phyloP scores from a whole-genome alignment of 2,888 invertebrate genomes.

The Rambutsinella grinnellia region DNA sequence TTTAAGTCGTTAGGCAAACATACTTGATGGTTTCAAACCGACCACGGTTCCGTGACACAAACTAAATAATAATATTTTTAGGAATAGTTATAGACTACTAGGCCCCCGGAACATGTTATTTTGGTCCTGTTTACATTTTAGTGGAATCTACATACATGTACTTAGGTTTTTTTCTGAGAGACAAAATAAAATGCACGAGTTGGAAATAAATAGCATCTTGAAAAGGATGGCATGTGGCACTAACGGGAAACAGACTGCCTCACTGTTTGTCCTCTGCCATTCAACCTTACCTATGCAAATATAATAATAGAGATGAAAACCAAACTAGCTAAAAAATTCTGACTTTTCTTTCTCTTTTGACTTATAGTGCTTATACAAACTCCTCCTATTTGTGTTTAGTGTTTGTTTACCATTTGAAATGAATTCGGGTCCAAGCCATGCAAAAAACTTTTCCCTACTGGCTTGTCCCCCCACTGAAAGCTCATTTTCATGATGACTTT shows the following conservation, averaged over 20 bases:
- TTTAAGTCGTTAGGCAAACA: slow-evolving; percentile 26
- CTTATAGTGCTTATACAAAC: not conserved
- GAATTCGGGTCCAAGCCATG: not conserved
- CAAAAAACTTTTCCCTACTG: not conserved
- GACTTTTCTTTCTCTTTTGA: not conserved
- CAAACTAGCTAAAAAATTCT: not conserved
- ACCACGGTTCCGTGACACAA: slow-evolving; percentile 5
- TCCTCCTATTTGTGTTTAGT: not conserved
- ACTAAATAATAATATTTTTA: not conserved
- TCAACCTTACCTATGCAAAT: slow-evolving; percentile 5
- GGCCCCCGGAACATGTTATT: slow-evolving; percentile 16
- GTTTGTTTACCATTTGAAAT: not conserved
- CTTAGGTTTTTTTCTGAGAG: not conserved
- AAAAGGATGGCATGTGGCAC: slow-evolving; percentile 46
- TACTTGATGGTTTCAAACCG: slow-evolving; percentile 8
- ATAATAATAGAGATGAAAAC: not conserved
- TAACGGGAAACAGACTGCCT: slow-evolving; percentile 32
- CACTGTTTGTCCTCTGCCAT: slow-evolving; percentile 7
- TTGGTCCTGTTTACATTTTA: not conserved
- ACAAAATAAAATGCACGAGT: too few species aligned
- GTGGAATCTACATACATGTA: slow-evolving; percentile 7
- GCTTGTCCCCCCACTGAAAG: slow-evolving; percentile 11
- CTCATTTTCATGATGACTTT: slow-evolving; percentile 22
- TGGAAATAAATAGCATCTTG: slow-evolving; percentile 25
- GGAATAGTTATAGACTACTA: not conserved